phyloP scores from a whole-genome alignment of 2,888 invertebrate genomes.

The Drosophila stalkeri region DNA sequence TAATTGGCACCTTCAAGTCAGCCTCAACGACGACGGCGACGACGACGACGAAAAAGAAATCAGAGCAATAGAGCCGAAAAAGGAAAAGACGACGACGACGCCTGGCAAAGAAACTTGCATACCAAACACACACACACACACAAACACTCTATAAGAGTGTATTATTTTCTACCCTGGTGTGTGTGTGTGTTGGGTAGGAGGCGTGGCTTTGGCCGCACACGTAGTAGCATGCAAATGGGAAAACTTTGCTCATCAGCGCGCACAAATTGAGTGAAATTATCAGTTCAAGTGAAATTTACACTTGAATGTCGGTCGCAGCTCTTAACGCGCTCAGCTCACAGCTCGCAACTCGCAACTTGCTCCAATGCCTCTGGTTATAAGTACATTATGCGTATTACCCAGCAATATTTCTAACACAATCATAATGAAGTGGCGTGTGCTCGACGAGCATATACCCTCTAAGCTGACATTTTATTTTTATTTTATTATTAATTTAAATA shows the following conservation, averaged over 20 bases:
- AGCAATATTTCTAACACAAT: conserved; percentile 2
- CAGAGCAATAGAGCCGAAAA: conserved; percentile 39
- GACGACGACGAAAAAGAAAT: conserved; percentile 57
- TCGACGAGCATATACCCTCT: background rate
- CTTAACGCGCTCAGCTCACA: conserved; percentile 8
- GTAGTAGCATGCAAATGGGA: conserved; percentile 79
- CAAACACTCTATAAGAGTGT: conserved; percentile 7
- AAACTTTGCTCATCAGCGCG: conserved; percentile 80
- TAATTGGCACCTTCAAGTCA: conserved; percentile 79
- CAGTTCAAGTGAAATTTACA: conserved; percentile 81
- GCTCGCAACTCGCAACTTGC: conserved; percentile 9
- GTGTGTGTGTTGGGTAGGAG: background rate
- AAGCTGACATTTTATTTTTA: no score
- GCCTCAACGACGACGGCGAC: conserved; percentile 17
- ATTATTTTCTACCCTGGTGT: conserved; percentile 15
- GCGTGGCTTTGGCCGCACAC: conserved; percentile 54
- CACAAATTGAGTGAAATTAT: conserved; percentile 80
- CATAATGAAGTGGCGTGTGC: background rate
- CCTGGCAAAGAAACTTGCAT: conserved; percentile 58
- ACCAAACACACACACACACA: conserved; percentile 12
- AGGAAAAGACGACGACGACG: conserved; percentile 4
- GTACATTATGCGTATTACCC: conserved; percentile 8
- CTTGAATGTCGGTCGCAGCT: conserved; percentile 72
- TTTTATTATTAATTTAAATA: no score
- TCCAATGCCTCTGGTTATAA: conserved; percentile 25